Evolutionary conservation across 2,113 vertebrate genomes (phyloP), one percentile per base, ranked within the genome.

Genomic region (Oryzias woworae): DNA sequence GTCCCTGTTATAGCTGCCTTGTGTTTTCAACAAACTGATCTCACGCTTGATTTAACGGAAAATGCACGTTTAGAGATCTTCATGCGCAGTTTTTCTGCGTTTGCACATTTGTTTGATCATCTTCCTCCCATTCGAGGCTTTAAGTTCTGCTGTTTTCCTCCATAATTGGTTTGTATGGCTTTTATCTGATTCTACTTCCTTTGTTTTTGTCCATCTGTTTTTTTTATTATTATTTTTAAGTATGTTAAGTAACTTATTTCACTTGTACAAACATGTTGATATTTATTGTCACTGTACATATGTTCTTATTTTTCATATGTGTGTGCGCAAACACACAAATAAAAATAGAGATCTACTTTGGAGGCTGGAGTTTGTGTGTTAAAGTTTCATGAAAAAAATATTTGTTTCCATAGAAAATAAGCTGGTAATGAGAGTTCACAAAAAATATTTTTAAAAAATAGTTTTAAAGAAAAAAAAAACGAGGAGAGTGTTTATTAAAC

Each of bases 201-300:
- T 88, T 36, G 36, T 36, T 36, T 88, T 86, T 83, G 76, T 72
- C 73, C 43, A 61, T 79, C 58, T 62, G 50, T 86, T 61, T 63
- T 66, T 67, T 75, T 59, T 83, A 77, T 88, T 88, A 5, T 3
- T 86, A 68, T 87, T 88, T 84, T 86, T 82, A 84, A 83, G 64
- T 84, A 81, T 91, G 86, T 91, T 90, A 75, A 87, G 90, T 93
- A 93, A 93, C 87, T 93, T 93, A 93, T 93, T 92, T 93, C 84
- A 85, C 85, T 87, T 92, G 91, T 93, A 93, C 77, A 92, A 93
- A 92, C 81, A 83, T 90, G 85, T 91, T 78, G 84, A 91, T 93
- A 93, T 93, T 93, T 93, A 93, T 93, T 93, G 91, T 79, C 90
- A 92, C 87, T 93, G 92, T 93, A 93, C 85, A 93, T 93, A 93